Percentiles rank a stretch among this genome's conserved stretches.
Evolutionary conservation across 2,888 invertebrate genomes (phyloP).

Genomic region (Melanchra persicariae): DNA sequence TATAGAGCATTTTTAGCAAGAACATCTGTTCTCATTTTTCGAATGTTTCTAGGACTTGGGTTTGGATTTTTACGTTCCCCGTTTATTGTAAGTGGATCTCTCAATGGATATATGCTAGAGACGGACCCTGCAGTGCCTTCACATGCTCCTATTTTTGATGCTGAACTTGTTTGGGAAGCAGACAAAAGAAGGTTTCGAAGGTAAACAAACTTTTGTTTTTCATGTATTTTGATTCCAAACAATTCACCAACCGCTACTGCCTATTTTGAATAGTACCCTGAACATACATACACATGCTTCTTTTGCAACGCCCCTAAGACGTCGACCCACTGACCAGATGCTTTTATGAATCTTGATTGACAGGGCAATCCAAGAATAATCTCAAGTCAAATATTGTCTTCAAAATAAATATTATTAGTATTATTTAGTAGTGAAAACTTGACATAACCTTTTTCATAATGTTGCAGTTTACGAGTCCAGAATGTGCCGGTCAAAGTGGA

Average conservation of each 20-base stretch:
- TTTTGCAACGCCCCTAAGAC: too few species aligned
- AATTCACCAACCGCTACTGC: too few species aligned
- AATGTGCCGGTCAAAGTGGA: slow-evolving; percentile 94
- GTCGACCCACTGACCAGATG: too few species aligned
- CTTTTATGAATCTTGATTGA: neutral
- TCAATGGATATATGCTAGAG: slow-evolving; percentile 93
- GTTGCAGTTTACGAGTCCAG: slow-evolving; percentile 92
- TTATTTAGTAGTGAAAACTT: neutral
- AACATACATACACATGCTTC: neutral
- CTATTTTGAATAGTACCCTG: too few species aligned
- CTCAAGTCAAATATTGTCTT: neutral
- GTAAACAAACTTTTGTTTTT: slow-evolving; percentile 76
- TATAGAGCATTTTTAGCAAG: neutral
- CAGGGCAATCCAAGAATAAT: neutral
- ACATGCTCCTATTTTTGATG: slow-evolving; percentile 92
- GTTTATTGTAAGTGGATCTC: slow-evolving; percentile 91
- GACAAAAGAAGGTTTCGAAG: slow-evolving; percentile 93
- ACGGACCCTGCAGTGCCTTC: slow-evolving; percentile 92
- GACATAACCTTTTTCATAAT: slow-evolving; percentile 1
- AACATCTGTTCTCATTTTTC: slow-evolving; percentile 17
- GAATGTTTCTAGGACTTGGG: slow-evolving; percentile 86
- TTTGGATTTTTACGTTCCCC: slow-evolving; percentile 90
- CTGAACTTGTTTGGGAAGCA: slow-evolving; percentile 95
- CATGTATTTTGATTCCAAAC: neutral
- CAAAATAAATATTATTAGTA: too few species aligned